Evolutionary conservation across 1,140 invertebrate genomes (phyloP).

Genomic region (Oncopeltus fasciatus): DNA sequence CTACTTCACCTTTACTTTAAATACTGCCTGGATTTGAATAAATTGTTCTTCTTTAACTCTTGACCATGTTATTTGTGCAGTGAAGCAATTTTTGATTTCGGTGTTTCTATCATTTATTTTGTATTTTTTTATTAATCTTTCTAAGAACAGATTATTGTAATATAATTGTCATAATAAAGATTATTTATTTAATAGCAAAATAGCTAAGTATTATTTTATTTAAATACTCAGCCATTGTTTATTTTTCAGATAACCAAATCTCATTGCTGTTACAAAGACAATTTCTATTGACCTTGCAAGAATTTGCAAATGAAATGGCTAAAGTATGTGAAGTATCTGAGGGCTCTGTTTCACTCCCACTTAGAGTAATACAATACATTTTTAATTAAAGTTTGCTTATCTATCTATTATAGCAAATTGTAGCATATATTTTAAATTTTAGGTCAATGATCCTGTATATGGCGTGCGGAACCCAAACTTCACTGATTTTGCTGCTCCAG

Average conservation of each 20-base stretch:
- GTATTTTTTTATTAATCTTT: too few species aligned
- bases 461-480: slow-evolving; percentile 75
- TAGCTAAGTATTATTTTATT: too few species aligned
- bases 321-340: slow-evolving; percentile 19
- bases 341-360: slow-evolving; percentile 19
- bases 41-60: too few species aligned
- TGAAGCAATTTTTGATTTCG: too few species aligned
- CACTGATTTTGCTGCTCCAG: slow-evolving; percentile 88
- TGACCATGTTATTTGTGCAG: too few species aligned
- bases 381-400: background rate
- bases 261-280: slow-evolving; percentile 66
- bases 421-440: slow-evolving; percentile 21
- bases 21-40: too few species aligned
- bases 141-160: too few species aligned
- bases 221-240: too few species aligned
- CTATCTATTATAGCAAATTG: background rate
- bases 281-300: slow-evolving; percentile 61
- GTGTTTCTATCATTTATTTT: too few species aligned
- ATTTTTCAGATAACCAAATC: slow-evolving; percentile 68
- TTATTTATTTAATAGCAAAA: too few species aligned
- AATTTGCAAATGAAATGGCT: slow-evolving; percentile 45
- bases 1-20: too few species aligned
- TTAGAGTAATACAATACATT: slow-evolving; percentile 23
- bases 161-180: too few species aligned
- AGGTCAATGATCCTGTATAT: slow-evolving; percentile 66